phyloP scores from a whole-genome alignment of 2,797 vertebrate species.

The Varecia variegata region DNA sequence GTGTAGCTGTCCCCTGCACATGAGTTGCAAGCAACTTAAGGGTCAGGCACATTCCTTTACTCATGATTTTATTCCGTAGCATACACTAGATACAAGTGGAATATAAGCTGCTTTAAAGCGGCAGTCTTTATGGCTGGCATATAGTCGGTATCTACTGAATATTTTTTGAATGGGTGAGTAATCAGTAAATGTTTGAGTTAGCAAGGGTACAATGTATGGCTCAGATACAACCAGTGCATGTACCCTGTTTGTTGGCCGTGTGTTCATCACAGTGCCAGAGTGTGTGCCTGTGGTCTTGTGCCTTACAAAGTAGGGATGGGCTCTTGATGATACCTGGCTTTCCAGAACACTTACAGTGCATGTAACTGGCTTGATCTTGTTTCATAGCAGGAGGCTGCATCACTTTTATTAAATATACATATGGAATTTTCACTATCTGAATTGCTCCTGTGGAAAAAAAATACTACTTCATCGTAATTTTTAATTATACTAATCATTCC shows the following conservation, averaged over 20 bases:
- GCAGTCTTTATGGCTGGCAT: neutral
- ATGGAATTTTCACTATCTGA: neutral
- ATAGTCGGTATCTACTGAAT: neutral
- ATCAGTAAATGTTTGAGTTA: neutral
- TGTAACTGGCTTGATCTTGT: neutral
- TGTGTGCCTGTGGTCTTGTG: neutral
- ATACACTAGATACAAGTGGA: neutral
- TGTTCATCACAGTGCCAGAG: neutral
- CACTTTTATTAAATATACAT: neutral
- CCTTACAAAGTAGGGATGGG: neutral
- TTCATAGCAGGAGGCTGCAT: neutral
- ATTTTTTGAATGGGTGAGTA: neutral
- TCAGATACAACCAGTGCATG: neutral
- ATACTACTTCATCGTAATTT: neutral
- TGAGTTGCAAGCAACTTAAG: neutral
- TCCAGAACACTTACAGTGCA: neutral
- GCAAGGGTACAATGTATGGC: neutral
- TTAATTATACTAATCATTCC: constrained; percentile 34
- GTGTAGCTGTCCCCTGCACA: neutral
- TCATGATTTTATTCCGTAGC: neutral
- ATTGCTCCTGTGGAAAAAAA: neutral
- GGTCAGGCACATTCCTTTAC: neutral
- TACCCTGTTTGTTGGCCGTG: neutral
- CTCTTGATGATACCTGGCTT: neutral
- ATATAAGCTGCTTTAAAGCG: neutral